Evolutionary conservation across 2,113 vertebrate species (phyloP), one percentile per base, ranked within the genome.

Genomic region (Holacanthus passer): DNA sequence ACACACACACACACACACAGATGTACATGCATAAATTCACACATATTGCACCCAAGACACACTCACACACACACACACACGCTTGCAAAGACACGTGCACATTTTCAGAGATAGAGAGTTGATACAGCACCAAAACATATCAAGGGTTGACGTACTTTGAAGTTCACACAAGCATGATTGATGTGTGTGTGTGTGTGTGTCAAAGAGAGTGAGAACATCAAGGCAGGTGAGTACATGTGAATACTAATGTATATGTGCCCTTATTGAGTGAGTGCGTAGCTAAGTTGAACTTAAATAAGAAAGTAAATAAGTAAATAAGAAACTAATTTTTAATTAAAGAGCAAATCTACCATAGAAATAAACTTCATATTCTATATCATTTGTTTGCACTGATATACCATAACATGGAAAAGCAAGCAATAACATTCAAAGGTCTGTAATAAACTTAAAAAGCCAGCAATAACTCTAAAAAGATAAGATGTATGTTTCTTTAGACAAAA

Each of bases 91-190:
- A 71, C 14, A 65, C 43, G 24, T 24, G 22, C 50, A 72, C 52
- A 13, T 27, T 52, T 43, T 32, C 5, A n/a, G 5, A 71, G 45
- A 35, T 47, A 22, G 20, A 20, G 45, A 79, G 62, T 17, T 55
- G 37, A 81, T 72, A 53, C 67, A 27, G 52, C 0, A 52, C 19
- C 45, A 47, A 50, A 76, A 81, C 53, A 22, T 53, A 60, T 67
- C 29, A 39, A 60, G 24, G 60, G 66, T 5, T 81, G 66, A 76
- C 11, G 2, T 14, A 22, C 67, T 77, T 77, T 83, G 73, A 83
- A 71, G 59, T 69, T 75, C 58, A 79, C 56, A 74, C 39, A 31
- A 20, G 58, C 4, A 3, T 62, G 67, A 81, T 31, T 59, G 50
- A 1, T 80, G 60, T 60, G 22, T 4, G 47, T 32, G 56, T 45